Evolutionary conservation across 2,113 vertebrate genomes (phyloP).

Genomic region (Alces alces): DNA sequence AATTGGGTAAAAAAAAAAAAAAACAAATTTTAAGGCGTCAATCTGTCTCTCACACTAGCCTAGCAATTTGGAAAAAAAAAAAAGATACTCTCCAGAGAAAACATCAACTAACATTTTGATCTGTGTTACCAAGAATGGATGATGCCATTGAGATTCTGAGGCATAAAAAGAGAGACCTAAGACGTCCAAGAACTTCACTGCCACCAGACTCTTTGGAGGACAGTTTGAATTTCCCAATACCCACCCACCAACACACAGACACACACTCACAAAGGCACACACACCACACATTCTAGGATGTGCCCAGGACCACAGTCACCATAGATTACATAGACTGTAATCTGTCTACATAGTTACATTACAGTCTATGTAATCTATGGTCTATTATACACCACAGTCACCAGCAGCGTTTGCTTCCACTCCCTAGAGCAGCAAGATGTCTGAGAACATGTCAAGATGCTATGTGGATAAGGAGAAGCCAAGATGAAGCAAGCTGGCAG

Average conservation of each 20-base stretch:
- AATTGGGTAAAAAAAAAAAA: not conserved
- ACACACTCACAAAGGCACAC: not conserved
- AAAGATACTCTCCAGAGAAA: not conserved
- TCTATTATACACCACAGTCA: too few relatives aligned
- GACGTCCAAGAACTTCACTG: not conserved
- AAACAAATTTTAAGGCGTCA: not conserved
- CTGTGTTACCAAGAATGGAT: not conserved
- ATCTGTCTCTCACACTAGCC: not conserved
- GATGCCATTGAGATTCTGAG: not conserved
- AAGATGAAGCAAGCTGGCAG: not conserved
- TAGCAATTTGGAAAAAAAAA: not conserved
- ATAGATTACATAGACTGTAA: too few relatives aligned
- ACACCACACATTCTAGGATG: not conserved
- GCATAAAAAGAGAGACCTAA: not conserved
- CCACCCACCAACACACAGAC: not conserved
- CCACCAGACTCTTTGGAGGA: not conserved
- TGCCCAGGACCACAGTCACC: not conserved
- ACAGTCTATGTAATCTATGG: too few relatives aligned
- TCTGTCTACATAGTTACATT: too few relatives aligned
- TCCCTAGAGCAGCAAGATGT: not conserved
- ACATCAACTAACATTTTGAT: not conserved
- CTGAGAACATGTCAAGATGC: not conserved
- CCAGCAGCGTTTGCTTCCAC: not conserved
- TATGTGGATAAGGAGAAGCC: not conserved
- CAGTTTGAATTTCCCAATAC: not conserved